Base-by-base conservation (phyloP, 2,888 invertebrate genomes). In the Adelphocoris suturalis region DNA sequence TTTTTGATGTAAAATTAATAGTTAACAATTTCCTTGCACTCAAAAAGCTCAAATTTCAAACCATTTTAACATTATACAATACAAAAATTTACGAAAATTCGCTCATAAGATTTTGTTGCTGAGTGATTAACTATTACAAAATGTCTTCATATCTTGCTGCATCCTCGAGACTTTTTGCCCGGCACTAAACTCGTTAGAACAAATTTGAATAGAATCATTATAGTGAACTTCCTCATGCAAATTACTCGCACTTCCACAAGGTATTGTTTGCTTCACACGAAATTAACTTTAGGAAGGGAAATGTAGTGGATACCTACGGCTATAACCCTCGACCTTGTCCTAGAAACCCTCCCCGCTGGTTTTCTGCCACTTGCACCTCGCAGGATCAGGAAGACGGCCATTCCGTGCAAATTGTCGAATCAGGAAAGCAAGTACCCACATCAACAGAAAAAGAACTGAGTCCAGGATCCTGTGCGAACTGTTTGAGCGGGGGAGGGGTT, bases 231-330 rank as follows among this genome's bases (percentile, higher is more conserved):
- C 37, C 37, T 37, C 52, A 27, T 48, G 48, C 82, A 82, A 82
- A 82, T 82, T 27, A 78, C 55, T 16, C 1, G 52, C 82, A 48
- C 52, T 7, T 23, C 37, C 37, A 37, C 37, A 37, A 27, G 68
- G 46, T 23, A 82, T 82, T 82, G 82, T 82, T 27, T 13, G 28
- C 52, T 82, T 82, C 82, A 82, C 82, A 82, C 52, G 52, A 28
- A 55, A 52, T 82, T 82, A 82, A 82, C 82, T 82, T 55, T 16
- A 48, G 52, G 52, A 52, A 82, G 82, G 82, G n/a, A 82, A 52
- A 55, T 82, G 48, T 52, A 52, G 55, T 19, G 82, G 82, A 52
- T 37, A 19, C 52, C 2, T 27, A 23, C 19, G 7, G 37, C 37
- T 37, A 23, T 52, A n/a, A 82, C 52, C 55, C 52, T 37, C 23